Conservation (phyloP, 2,797 vertebrate species). For the Sebastolobus altivelis region DNA sequence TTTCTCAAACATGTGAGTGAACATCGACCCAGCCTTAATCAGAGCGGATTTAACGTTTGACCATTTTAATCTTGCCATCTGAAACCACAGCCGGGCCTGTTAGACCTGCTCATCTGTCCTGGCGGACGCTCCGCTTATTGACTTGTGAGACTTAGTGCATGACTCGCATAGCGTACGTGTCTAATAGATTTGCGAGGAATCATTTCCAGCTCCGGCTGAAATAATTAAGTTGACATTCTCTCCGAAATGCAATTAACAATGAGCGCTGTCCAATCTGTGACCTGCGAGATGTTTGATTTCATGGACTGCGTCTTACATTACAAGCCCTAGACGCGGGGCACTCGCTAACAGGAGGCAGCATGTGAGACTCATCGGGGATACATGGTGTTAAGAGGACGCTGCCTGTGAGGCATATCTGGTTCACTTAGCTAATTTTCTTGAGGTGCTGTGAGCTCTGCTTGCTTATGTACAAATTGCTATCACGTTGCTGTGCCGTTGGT, state of each 20-base stretch:
- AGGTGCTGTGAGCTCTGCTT: conserved; percentile 41
- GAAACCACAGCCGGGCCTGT: conserved; percentile 27
- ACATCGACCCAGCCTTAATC: conserved; percentile 29
- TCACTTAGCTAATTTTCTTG: conserved; percentile 53
- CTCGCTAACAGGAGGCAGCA: conserved; percentile 46
- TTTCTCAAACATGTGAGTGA: not conserved
- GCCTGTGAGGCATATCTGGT: conserved; percentile 59
- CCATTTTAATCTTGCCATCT: conserved; percentile 21
- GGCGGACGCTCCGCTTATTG: conserved; percentile 59
- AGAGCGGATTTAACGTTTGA: conserved; percentile 21
- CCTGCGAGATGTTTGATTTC: conserved; percentile 80
- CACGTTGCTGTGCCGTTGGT: conserved; percentile 32
- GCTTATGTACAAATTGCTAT: conserved; percentile 51
- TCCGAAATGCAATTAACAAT: conserved; percentile 78
- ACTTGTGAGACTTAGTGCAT: conserved; percentile 69
- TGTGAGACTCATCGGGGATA: conserved; percentile 48
- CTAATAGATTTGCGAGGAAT: conserved; percentile 83
- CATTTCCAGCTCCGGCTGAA: conserved; percentile 77
- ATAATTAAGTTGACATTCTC: conserved; percentile 86
- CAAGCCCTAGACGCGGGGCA: conserved; percentile 23
- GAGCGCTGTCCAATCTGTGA: conserved; percentile 76
- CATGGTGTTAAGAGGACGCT: conserved; percentile 34
- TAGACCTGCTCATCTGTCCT: conserved; percentile 40
- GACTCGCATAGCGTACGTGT: conserved; percentile 77
- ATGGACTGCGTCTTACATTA: conserved; percentile 67